These are phyloP conservation scores for Callitettix versicolor DNA, from an alignment of 1,140 invertebrate species.

Conservation along the genomic window DNA sequence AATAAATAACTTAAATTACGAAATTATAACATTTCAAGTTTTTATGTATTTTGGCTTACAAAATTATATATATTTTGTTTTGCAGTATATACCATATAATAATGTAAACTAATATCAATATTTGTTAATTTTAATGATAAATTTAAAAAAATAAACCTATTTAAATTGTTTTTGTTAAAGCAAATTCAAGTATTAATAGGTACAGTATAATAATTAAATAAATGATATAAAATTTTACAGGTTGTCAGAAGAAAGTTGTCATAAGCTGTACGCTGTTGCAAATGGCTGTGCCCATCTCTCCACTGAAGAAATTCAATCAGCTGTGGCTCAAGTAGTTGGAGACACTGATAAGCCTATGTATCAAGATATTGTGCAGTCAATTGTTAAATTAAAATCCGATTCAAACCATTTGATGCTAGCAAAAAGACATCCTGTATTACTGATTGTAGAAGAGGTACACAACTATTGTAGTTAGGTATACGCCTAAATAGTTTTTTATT, in stretches of 20 bases:
- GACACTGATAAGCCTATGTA: constrained; percentile 36
- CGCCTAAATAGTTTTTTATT: neutral
- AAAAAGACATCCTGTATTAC: constrained; percentile 45
- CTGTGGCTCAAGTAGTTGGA: constrained; percentile 33
- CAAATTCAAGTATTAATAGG: too few relatives aligned
- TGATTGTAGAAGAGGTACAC: constrained; percentile 53
- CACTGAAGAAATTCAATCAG: constrained; percentile 36
- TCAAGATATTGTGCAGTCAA: constrained; percentile 34
- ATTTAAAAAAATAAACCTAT: too few relatives aligned
- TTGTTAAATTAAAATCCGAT: constrained; percentile 32
- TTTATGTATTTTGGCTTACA: too few relatives aligned
- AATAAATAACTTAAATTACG: too few relatives aligned
- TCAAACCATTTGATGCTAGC: constrained; percentile 32
- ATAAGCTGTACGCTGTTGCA: constrained; percentile 37
- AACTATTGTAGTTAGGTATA: neutral
- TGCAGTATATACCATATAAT: too few relatives aligned
- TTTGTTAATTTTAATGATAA: too few relatives aligned
- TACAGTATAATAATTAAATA: too few relatives aligned
- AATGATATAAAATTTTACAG: too few relatives aligned
- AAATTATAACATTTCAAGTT: too few relatives aligned
- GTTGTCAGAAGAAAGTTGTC: constrained; percentile 13
- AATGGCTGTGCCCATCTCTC: constrained; percentile 30
- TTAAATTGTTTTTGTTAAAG: too few relatives aligned
- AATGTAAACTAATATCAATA: too few relatives aligned
- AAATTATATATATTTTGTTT: too few relatives aligned